Evolutionary conservation across 1,140 invertebrate species (phyloP).

Genomic region (Trichogramma pretiosum): DNA sequence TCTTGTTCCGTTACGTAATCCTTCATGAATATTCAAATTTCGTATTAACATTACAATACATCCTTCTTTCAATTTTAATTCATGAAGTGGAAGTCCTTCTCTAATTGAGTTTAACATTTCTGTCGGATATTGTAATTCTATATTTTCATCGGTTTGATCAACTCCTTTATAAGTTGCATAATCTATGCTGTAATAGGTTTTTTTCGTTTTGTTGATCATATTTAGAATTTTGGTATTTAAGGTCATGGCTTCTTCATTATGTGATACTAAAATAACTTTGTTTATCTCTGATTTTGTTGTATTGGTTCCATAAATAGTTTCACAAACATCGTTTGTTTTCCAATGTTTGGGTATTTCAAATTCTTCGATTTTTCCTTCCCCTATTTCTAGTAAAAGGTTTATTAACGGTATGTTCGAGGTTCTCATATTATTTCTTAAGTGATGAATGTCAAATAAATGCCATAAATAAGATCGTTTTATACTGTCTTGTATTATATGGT

Average conservation of each 20-base stretch:
- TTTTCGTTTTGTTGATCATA: neutral
- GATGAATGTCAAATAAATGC: no score
- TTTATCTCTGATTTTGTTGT: neutral
- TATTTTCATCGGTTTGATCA: neutral
- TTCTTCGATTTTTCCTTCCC: no score
- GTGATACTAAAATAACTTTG: neutral
- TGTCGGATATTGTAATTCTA: neutral
- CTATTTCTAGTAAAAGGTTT: no score
- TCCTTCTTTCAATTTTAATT: constrained; percentile 9
- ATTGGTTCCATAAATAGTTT: no score
- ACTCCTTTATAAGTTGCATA: neutral
- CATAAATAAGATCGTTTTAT: no score
- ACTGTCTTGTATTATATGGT: no score
- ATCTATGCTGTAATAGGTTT: neutral
- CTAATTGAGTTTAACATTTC: constrained; percentile 6
- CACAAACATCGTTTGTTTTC: neutral
- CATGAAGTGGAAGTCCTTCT: neutral
- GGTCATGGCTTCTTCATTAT: neutral
- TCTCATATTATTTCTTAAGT: no score
- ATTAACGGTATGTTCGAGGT: no score
- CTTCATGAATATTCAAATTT: constrained; percentile 34
- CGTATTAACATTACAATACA: constrained; percentile 18
- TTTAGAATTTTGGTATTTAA: neutral
- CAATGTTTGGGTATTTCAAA: neutral
- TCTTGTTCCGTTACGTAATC: constrained; percentile 40